Percentiles rank a stretch among this genome's conserved stretches.
Evolutionary conservation across 23 tunicate genomes (phyloP).

Genomic region (Diplosoma virens): DNA sequence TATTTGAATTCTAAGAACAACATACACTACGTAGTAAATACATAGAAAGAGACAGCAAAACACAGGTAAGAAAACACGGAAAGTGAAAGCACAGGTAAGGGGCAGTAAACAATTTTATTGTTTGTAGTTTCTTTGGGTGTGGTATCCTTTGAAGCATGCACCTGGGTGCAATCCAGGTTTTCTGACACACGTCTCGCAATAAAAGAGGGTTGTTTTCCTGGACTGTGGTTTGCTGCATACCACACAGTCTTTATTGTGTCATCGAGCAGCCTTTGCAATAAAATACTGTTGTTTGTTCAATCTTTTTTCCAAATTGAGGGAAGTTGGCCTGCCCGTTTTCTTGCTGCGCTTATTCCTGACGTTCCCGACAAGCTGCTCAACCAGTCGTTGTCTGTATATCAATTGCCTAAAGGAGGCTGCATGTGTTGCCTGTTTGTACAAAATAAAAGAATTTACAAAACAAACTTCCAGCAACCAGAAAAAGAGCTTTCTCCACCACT

Average conservation of each 20-base stretch:
- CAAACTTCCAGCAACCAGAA: constrained; percentile 7
- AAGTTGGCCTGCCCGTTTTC: neutral
- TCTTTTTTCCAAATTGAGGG: neutral
- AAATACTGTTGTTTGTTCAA: neutral
- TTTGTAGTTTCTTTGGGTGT: too few relatives aligned
- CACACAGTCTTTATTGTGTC: neutral
- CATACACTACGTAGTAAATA: too few relatives aligned
- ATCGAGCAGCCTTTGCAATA: neutral
- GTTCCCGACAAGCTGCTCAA: constrained; percentile 3
- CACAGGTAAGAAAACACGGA: too few relatives aligned
- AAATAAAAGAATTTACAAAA: neutral
- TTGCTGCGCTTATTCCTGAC: neutral
- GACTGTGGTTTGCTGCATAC: constrained; percentile 1
- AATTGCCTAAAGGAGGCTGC: neutral
- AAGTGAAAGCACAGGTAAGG: too few relatives aligned
- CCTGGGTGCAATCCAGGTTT: too few relatives aligned
- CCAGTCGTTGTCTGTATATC: neutral
- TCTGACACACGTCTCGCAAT: too few relatives aligned
- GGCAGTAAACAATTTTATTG: too few relatives aligned
- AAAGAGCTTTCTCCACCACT: constrained; percentile 27
- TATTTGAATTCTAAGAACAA: too few relatives aligned
- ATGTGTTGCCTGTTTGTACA: neutral
- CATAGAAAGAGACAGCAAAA: too few relatives aligned
- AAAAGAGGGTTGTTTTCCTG: too few relatives aligned
- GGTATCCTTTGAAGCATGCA: too few relatives aligned